A percentile compares a stretch with the other conserved stretches of the same genome.
phyloP scores from a whole-genome alignment of 1,140 invertebrate genomes.

The Venustaconcha ellipsiformis region DNA sequence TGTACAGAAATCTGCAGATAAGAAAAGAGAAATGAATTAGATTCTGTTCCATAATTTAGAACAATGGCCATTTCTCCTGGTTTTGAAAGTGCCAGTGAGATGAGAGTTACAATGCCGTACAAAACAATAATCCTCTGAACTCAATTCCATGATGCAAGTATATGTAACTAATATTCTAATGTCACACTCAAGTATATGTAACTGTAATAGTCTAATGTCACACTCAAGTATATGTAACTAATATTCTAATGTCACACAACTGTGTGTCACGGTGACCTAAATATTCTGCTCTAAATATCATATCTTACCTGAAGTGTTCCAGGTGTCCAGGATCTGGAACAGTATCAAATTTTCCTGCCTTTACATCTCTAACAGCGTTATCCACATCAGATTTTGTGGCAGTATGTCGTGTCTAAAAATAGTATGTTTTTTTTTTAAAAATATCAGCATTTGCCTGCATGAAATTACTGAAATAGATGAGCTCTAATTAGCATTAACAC shows the following conservation, averaged over 20 bases:
- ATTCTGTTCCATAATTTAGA: no score
- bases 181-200: neutral
- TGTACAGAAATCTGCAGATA: no score
- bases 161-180: neutral
- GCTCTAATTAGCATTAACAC: no score
- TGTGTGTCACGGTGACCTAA: neutral
- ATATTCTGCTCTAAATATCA: neutral
- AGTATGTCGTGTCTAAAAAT: constrained; percentile 5
- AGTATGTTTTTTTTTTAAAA: no score
- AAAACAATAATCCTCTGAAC: no score
- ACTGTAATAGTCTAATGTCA: no score
- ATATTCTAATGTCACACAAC: neutral
- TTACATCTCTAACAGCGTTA: constrained; percentile 32
- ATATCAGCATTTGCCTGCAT: no score
- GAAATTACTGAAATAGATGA: no score
- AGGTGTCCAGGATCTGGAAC: constrained; percentile 51
- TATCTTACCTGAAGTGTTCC: constrained; percentile 48
- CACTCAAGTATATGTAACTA: neutral
- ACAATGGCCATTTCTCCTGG: no score
- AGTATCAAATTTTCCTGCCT: constrained; percentile 46
- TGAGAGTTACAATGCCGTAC: no score
- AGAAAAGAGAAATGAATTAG: no score
- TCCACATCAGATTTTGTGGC: constrained; percentile 39
- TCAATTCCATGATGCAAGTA: neutral
- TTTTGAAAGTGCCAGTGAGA: no score